These are phyloP conservation scores for Vanessa cardui DNA, from an alignment of 2,888 invertebrate species.

Conservation along the genomic window DNA sequence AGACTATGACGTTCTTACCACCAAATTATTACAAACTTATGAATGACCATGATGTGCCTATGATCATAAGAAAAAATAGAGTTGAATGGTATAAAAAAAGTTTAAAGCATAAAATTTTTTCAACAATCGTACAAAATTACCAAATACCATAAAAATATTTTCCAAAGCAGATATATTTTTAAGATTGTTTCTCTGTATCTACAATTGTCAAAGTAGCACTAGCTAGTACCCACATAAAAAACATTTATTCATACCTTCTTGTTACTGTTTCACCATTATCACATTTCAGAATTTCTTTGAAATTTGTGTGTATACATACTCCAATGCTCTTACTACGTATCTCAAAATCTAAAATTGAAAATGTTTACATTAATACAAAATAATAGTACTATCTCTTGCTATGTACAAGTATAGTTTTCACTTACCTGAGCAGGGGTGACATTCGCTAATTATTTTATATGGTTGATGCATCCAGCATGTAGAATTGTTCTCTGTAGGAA, in stretches of 20 bases:
- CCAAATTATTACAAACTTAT: too few species aligned
- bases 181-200: too few species aligned
- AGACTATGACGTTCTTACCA: neutral
- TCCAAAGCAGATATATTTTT: too few species aligned
- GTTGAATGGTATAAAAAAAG: too few species aligned
- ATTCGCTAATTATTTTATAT: constrained; percentile 88
- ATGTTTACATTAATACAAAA: neutral
- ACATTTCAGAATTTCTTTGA: constrained; percentile 92
- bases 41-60: too few species aligned
- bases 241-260: constrained; percentile 81
- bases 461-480: constrained; percentile 89
- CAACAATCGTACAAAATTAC: neutral
- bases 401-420: neutral
- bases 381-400: too few species aligned
- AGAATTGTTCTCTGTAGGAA: constrained; percentile 89
- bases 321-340: constrained; percentile 91
- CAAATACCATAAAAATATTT: neutral
- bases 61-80: too few species aligned
- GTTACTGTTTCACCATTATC: constrained; percentile 91
- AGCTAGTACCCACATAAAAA: too few species aligned
- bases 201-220: too few species aligned
- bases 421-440: constrained; percentile 92
- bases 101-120: too few species aligned
- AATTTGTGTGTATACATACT: constrained; percentile 91
- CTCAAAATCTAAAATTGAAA: constrained; percentile 86